Evolutionary conservation across 2,797 vertebrate species (phyloP), one percentile per base, ranked within the genome.

Genomic region (Notamacropus eugenii): DNA sequence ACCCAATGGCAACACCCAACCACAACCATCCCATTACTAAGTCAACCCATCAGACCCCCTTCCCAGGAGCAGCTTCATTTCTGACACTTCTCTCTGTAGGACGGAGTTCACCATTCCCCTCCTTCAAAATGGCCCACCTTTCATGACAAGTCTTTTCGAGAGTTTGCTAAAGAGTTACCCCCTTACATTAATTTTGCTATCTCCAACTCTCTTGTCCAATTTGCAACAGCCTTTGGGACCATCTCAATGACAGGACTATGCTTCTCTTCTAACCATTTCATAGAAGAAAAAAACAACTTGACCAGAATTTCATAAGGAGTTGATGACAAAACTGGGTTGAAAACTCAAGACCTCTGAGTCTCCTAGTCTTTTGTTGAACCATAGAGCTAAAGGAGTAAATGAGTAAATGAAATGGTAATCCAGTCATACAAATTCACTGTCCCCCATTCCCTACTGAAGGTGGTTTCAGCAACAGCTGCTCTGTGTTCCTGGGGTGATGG

Each of bases 151-250:
- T n/a, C 90, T 90, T 95, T 94, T 95, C 59, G 87, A 95, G 40
- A 93, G 62, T 74, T 27, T 92, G 56, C 91, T 82, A 92, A 62
- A 94, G 67, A 92, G 29, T 87, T 91, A 90, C 93, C 52, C 93
- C 56, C 54, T 92, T 92, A 82, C 0, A 93, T n/a, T 91, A 94
- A 94, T 95, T 57, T 56, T 90, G 95, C 31, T n/a, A 93, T 5
- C 34, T 91, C 91, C 90, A 95, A 93, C 93, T 54, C 59, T 92
- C 16, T 91, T 92, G 96, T 92, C 93, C 67, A 91, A 95, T 96
- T 29, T 55, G 24, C 50, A 62, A 93, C 24, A 94, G 55, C 13
- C n/a, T 97, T 92, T 34, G 5, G 5, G 62, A 8, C 34, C 14
- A 40, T 40, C 14, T n/a, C 19, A 10, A 22, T 82, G 67, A 82